Evolutionary conservation across 2,888 invertebrate genomes (phyloP).

Genomic region (Ornithoptera priamus): DNA sequence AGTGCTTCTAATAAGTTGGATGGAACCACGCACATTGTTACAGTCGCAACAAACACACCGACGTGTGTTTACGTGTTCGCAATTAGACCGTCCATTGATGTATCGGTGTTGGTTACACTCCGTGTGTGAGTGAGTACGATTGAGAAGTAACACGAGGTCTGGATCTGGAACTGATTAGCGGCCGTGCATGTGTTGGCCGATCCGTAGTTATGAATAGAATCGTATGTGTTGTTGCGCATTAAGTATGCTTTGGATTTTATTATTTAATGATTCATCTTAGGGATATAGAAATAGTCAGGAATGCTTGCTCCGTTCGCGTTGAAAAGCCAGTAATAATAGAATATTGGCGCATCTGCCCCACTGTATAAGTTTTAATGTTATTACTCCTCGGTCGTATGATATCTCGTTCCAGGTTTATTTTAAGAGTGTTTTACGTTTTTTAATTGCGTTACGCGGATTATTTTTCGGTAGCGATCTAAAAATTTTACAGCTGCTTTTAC

Average conservation of each 20-base stretch:
- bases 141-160: conserved; percentile 66
- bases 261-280: conserved; percentile 80
- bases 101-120: conserved; percentile 53
- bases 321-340: conserved; percentile 79
- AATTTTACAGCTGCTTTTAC: conserved; percentile 73
- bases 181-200: conserved; percentile 65
- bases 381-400: conserved; percentile 68
- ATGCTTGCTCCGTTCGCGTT: conserved; percentile 71
- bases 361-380: conserved; percentile 76
- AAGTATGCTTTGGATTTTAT: conserved; percentile 79
- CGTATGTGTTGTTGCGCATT: conserved; percentile 72
- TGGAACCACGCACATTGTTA: conserved; percentile 71
- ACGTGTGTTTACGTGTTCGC: conserved; percentile 73
- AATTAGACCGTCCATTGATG: conserved; percentile 75
- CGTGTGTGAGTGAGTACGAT: conserved; percentile 57
- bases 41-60: conserved; percentile 66
- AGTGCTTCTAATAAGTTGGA: conserved; percentile 72
- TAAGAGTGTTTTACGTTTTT: conserved; percentile 71
- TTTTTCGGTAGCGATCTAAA: conserved; percentile 67
- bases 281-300: conserved; percentile 79
- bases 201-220: conserved; percentile 66
- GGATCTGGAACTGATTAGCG: conserved; percentile 75
- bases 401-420: conserved; percentile 70
- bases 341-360: conserved; percentile 77
- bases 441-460: conserved; percentile 73